These are phyloP conservation scores for Elysia chlorotica DNA, from an alignment of 1,140 invertebrate genomes.

Conservation along the genomic window DNA sequence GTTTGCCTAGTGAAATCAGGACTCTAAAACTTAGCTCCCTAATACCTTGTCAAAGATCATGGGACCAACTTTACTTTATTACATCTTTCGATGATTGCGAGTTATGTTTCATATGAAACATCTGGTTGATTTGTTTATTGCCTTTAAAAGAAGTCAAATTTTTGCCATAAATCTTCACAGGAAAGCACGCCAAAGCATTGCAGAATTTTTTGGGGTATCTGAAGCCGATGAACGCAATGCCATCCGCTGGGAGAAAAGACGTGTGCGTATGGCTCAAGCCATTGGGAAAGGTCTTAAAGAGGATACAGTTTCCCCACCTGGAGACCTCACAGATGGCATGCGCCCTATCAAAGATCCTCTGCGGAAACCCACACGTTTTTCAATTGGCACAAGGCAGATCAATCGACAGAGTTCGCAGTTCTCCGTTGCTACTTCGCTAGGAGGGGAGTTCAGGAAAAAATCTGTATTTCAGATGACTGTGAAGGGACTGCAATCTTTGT, in stretches of 20 bases:
- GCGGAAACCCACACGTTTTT: conserved; percentile 33
- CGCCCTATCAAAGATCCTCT: conserved; percentile 40
- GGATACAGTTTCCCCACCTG: conserved; percentile 24
- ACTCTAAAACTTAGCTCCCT: too few relatives aligned
- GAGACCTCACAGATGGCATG: conserved; percentile 33
- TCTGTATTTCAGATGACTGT: conserved; percentile 62
- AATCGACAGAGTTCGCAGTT: conserved; percentile 39
- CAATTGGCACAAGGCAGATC: conserved; percentile 44
- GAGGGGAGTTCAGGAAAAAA: conserved; percentile 53
- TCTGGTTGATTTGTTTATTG: too few relatives aligned
- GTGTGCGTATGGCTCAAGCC: conserved; percentile 39
- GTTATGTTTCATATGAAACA: too few relatives aligned
- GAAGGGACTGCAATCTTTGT: conserved; percentile 57
- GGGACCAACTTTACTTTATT: too few relatives aligned
- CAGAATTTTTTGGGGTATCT: conserved; percentile 51
- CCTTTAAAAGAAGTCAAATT: too few relatives aligned
- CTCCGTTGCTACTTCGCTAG: conserved; percentile 19
- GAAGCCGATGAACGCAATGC: conserved; percentile 38
- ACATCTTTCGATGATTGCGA: too few relatives aligned
- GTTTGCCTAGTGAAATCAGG: too few relatives aligned
- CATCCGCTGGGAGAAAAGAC: conserved; percentile 46
- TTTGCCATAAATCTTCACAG: too few relatives aligned
- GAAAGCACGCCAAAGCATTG: conserved; percentile 42
- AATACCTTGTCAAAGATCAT: too few relatives aligned
- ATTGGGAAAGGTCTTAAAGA: conserved; percentile 43